These are phyloP conservation scores for Rhingia campestris DNA, from an alignment of 2,888 invertebrate genomes.

Conservation along the genomic window DNA sequence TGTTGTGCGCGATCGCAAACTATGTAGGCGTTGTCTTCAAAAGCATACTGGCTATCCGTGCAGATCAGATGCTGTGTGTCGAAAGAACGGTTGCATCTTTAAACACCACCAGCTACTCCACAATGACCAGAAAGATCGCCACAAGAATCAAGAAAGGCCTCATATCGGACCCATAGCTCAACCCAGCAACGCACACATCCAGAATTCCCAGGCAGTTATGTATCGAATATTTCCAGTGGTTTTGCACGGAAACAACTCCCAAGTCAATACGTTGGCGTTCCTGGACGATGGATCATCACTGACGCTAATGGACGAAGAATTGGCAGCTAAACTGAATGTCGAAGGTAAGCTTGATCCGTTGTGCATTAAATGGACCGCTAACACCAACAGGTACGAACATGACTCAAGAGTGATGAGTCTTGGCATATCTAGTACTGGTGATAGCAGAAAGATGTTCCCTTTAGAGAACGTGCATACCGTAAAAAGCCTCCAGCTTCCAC, in stretches of 20 bases:
- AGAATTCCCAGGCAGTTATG: not conserved
- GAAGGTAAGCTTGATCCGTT: not conserved
- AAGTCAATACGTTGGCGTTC: not conserved
- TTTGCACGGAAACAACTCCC: not conserved
- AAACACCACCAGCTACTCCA: conserved; percentile 6
- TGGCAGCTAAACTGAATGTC: conserved; percentile 1
- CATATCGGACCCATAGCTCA: not conserved
- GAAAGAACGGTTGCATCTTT: conserved; percentile 3
- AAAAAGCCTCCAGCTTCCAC: not conserved
- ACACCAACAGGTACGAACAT: not conserved
- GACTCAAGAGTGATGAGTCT: not conserved
- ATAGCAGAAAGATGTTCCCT: not conserved
- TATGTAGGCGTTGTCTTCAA: conserved; percentile 2
- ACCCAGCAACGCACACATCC: conserved; percentile 2
- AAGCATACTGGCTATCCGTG: not conserved
- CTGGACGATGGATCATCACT: conserved; percentile 5
- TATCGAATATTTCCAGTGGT: conserved; percentile 9
- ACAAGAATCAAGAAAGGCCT: no score
- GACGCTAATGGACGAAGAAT: not conserved
- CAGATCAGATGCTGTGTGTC: not conserved
- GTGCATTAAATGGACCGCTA: not conserved
- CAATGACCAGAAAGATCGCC: no score
- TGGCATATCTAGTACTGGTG: not conserved
- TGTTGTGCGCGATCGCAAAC: not conserved
- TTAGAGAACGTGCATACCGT: not conserved